Evolutionary conservation across 2,797 vertebrate genomes (phyloP).

Genomic region (Bradypodion ventrale): DNA sequence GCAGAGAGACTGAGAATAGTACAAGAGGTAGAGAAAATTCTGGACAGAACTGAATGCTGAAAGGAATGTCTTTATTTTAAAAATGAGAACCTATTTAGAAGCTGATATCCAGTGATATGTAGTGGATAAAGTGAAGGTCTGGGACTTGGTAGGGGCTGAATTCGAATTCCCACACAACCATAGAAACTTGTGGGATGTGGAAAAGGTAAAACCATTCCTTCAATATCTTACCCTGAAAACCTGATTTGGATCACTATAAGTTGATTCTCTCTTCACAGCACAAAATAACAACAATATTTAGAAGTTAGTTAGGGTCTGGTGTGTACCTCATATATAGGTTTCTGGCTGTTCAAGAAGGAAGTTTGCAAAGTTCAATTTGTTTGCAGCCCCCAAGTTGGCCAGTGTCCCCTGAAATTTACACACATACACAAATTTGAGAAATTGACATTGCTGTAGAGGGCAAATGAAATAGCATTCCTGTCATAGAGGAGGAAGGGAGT

Average conservation of each 20-base stretch:
- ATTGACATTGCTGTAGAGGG: neutral
- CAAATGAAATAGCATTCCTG: neutral
- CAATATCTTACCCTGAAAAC: too few relatives aligned
- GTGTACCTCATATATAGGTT: neutral
- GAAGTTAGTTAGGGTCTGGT: neutral
- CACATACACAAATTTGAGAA: neutral
- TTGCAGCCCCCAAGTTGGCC: neutral
- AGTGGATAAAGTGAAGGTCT: too few relatives aligned
- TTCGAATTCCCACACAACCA: too few relatives aligned
- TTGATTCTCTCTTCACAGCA: too few relatives aligned
- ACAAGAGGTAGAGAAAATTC: neutral
- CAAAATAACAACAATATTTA: too few relatives aligned
- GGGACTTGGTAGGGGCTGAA: too few relatives aligned
- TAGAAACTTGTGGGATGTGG: too few relatives aligned
- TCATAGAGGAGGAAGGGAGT: neutral
- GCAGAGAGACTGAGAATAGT: neutral
- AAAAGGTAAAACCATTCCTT: too few relatives aligned
- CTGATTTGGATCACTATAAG: too few relatives aligned
- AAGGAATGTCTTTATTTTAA: neutral
- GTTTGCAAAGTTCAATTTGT: neutral
- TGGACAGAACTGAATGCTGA: neutral
- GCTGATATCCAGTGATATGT: too few relatives aligned
- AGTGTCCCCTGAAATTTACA: neutral
- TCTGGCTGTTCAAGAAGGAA: neutral
- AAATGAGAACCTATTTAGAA: neutral